Base-by-base conservation (phyloP, 2,888 invertebrate genomes). In the Tridacna gigas region DNA sequence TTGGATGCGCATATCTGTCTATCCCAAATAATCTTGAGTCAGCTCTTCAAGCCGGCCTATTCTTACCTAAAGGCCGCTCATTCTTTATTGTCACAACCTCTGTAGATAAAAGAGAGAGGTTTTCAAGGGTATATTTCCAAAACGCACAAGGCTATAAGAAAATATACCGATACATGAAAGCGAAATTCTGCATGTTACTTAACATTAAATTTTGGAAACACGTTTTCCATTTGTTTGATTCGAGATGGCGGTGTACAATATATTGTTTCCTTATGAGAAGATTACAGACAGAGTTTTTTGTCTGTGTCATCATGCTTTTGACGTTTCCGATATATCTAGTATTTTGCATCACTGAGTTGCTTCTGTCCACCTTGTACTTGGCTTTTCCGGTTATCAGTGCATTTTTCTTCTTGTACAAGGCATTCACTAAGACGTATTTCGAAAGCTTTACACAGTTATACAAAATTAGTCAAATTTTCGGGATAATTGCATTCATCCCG, bases 141-240 rank as follows among this genome's bases (percentile, higher is more conserved):
- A 67, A 78, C 18, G 22, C 37, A n/a, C n/a, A n/a, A 12, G 85
- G 85, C 9, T 85, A 80, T 65, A 85, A 82, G 37, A 66, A 65
- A 63, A 37, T 85, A 0, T 67, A 85, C 20, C 28, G 48, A 4
- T 74, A 77, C 26, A n/a, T 82, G 9, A 74, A 80, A 15, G 77
- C 82, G 13, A 79, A 85, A n/a, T 51, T 74, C 20, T 77, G 77
- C 67, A 82, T 85, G 85, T 25, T 82, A 26, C 25, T 85, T 20
- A 75, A 82, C 28, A 28, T 65, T 20, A 51, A 47, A 65, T 85
- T 82, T 71, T 85, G 82, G 85, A 66, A 63, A 26, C 71, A 75
- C n/a, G 65, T 65, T 15, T 12, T 78, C 0, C 67, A 69, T 18
- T 20, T 82, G 3, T 80, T 82, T 51, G 11, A 56, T 20, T 25